These are phyloP conservation scores for Oxyura jamaicensis DNA, from an alignment of 2,113 vertebrate genomes.

Conservation along the genomic window DNA sequence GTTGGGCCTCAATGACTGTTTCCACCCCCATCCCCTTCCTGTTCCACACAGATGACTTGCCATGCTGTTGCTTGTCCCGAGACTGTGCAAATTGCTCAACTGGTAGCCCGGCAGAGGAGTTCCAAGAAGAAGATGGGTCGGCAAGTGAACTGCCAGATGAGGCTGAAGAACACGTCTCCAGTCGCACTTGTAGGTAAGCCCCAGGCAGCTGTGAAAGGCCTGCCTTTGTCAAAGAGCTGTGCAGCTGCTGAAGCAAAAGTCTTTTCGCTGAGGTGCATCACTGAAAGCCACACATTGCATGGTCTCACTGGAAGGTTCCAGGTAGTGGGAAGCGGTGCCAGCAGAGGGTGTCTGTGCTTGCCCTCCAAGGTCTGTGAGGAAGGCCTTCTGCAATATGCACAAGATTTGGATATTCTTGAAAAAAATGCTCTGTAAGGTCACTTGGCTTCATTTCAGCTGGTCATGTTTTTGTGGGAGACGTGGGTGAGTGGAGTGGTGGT, in stretches of 20 bases:
- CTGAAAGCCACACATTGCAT: accelerated
- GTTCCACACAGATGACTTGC: slow-evolving; percentile 79
- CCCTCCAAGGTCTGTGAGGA: not conserved
- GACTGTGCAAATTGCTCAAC: slow-evolving; percentile 86
- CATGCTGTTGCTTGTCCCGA: slow-evolving; percentile 84
- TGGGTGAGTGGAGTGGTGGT: accelerated
- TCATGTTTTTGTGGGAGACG: not conserved
- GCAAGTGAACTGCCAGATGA: slow-evolving; percentile 88
- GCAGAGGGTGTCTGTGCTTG: not conserved
- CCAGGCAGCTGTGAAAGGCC: not conserved
- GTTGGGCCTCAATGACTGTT: not conserved
- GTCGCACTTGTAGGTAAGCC: slow-evolving; percentile 81
- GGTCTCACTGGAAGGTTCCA: not conserved
- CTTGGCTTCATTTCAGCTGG: not conserved
- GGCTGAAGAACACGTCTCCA: slow-evolving; percentile 82
- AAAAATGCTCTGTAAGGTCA: accelerated
- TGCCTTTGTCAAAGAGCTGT: not conserved
- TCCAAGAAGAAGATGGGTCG: slow-evolving; percentile 84
- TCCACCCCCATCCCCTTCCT: not conserved
- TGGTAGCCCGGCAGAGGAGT: slow-evolving; percentile 87
- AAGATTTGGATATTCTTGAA: not conserved
- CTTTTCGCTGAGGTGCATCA: not conserved
- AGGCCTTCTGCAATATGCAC: accelerated
- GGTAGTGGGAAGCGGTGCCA: not conserved
- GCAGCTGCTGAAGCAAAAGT: not conserved